Evolutionary conservation across 2,888 invertebrate genomes (phyloP).

Genomic region (Tetragnatha montana): DNA sequence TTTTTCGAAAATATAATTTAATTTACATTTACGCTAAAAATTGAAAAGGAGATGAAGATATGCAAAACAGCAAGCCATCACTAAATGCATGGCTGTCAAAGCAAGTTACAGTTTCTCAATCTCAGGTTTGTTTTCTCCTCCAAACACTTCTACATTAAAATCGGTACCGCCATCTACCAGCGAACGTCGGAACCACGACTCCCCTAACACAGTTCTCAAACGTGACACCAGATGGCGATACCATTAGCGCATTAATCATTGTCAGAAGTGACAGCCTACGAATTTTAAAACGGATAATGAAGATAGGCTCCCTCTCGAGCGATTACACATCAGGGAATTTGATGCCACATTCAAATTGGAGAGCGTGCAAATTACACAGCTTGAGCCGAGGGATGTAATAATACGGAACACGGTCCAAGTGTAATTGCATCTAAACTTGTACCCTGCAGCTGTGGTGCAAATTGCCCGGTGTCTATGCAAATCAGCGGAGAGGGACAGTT

Average conservation of each 20-base stretch:
- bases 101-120: too few species aligned
- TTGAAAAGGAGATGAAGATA: too few species aligned
- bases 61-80: too few species aligned
- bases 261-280: slow-evolving; percentile 64
- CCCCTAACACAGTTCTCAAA: background rate
- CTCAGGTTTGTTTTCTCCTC: too few species aligned
- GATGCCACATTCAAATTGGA: slow-evolving; percentile 61
- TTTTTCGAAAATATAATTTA: too few species aligned
- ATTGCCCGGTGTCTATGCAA: slow-evolving; percentile 51
- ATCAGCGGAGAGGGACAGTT: slow-evolving; percentile 11
- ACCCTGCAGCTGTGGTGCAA: slow-evolving; percentile 27
- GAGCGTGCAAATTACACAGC: slow-evolving; percentile 57
- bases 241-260: slow-evolving; percentile 62
- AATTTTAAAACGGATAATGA: slow-evolving; percentile 69
- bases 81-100: too few species aligned
- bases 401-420: slow-evolving; percentile 56
- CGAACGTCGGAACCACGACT: background rate
- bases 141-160: background rate
- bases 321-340: slow-evolving; percentile 63
- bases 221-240: slow-evolving; percentile 49
- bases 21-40: too few species aligned
- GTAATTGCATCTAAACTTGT: slow-evolving; percentile 62
- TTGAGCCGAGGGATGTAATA: slow-evolving; percentile 49
- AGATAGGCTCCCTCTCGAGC: slow-evolving; percentile 54
- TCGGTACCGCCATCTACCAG: slow-evolving; percentile 40